Evolutionary conservation across 1,140 invertebrate genomes (phyloP), one percentile per base, ranked within the genome.

Genomic region (Drosophila repletoides): DNA sequence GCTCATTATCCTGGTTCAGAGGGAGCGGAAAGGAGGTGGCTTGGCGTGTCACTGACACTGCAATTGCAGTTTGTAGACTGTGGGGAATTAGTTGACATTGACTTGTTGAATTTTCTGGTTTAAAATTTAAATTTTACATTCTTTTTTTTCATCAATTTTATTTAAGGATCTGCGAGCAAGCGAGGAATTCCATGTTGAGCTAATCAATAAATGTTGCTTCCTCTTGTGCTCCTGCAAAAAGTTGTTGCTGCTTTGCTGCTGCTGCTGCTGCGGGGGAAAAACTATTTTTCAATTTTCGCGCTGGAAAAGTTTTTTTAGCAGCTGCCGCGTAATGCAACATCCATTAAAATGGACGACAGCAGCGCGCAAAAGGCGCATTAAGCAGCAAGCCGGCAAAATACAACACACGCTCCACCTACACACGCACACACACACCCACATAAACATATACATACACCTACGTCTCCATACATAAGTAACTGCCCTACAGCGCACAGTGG

Each of bases 221-320:
- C n/a, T n/a, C 41, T 33, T 36, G 28, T 46, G 51, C 43, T 33
- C 26, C 15, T 58, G 28, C 10, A 43, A 41, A 21, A 12, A 48
- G 53, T 51, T 10, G 48, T 72, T 71, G 66, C 68, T 49, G 48
- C 38, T 28, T 36, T 34, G 33, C 12, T 6, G 17, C 31, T 21
- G 46, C 15, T 21, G n/a, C n/a, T n/a, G 59, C 38, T 38, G n/a
- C 14, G 14, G 17, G 21, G 24, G 29, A 29, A 49, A 74, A 84
- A 84, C 71, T 79, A 76, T 86, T 86, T 84, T 79, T 86, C 80
- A 86, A 86, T 84, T 84, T 86, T 64, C 66, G 31, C 28, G 34
- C 9, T 29, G 24, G 33, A 7, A 61, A 84, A 76, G 53, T 45
- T 31, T 72, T 60, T 53, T 49, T 31, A 60, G 41, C 71, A 75